phyloP scores from a whole-genome alignment of 2,113 vertebrate genomes.

The Eolophus roseicapilla region DNA sequence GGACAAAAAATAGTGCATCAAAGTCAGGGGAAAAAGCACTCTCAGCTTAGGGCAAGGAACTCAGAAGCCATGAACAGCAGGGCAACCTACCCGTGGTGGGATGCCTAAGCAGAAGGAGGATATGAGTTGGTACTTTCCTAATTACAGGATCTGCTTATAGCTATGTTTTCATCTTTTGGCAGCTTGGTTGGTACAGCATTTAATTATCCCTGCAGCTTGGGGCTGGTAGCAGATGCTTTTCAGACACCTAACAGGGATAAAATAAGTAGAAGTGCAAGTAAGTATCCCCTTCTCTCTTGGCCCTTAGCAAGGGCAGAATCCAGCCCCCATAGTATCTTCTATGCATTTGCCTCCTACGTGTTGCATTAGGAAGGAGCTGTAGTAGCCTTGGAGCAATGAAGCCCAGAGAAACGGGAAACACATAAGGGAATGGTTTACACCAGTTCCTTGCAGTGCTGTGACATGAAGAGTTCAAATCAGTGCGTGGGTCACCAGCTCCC shows the following conservation, averaged over 20 bases:
- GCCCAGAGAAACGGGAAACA: background rate
- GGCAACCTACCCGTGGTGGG: background rate
- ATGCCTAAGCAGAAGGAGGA: background rate
- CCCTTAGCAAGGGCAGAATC: background rate
- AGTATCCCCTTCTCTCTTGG: background rate
- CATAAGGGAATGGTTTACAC: background rate
- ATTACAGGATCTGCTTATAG: slow-evolving; percentile 1
- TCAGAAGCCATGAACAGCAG: background rate
- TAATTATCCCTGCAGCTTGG: background rate
- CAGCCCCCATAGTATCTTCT: background rate
- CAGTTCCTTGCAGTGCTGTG: background rate
- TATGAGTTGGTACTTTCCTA: background rate
- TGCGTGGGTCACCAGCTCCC: background rate
- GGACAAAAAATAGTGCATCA: background rate
- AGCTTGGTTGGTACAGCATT: slow-evolving; percentile 19
- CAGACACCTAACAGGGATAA: background rate
- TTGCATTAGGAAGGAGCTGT: background rate
- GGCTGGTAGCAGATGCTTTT: background rate
- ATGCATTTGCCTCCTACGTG: background rate
- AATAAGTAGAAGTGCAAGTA: background rate
- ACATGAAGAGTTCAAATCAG: background rate
- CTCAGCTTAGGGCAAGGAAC: background rate
- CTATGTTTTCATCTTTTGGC: slow-evolving; percentile 3
- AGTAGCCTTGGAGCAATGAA: background rate
- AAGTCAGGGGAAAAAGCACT: background rate